Conservation (phyloP, 2,797 vertebrate species). For the Pseudochirops cupreus region DNA sequence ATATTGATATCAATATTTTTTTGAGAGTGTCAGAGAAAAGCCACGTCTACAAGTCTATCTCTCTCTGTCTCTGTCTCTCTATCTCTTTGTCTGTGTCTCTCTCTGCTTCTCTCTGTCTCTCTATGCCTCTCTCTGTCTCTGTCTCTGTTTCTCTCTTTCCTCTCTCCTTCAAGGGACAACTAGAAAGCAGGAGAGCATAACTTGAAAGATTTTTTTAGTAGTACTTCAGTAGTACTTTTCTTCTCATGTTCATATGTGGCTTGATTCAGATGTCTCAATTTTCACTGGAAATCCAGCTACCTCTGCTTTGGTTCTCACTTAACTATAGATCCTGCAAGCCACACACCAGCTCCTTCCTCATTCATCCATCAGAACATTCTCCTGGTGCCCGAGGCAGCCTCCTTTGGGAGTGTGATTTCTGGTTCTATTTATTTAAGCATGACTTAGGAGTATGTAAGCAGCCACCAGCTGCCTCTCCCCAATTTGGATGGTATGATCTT, state of each 20-base stretch:
- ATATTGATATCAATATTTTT: background rate
- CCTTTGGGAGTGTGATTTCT: conserved; percentile 13
- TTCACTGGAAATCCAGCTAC: background rate
- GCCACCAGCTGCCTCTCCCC: background rate
- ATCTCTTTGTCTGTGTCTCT: background rate
- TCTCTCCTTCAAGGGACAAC: background rate
- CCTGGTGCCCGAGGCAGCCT: background rate
- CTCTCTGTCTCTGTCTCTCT: background rate
- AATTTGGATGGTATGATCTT: conserved; percentile 4
- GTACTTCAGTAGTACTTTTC: background rate
- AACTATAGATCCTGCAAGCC: background rate
- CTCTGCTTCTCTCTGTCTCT: background rate
- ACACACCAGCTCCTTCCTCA: background rate
- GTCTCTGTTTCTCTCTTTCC: background rate
- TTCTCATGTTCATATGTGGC: background rate
- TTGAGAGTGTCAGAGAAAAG: background rate
- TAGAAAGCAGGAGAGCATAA: background rate
- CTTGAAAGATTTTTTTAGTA: background rate
- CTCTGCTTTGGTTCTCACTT: background rate
- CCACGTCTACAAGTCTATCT: too few species aligned
- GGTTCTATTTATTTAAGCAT: background rate
- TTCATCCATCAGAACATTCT: background rate
- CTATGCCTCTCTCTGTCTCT: background rate
- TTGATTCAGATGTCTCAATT: background rate
- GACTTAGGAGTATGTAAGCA: conserved; percentile 3